Conservation (phyloP, 2,113 vertebrate genomes). For the Pseudolaguvia tuberculata region DNA sequence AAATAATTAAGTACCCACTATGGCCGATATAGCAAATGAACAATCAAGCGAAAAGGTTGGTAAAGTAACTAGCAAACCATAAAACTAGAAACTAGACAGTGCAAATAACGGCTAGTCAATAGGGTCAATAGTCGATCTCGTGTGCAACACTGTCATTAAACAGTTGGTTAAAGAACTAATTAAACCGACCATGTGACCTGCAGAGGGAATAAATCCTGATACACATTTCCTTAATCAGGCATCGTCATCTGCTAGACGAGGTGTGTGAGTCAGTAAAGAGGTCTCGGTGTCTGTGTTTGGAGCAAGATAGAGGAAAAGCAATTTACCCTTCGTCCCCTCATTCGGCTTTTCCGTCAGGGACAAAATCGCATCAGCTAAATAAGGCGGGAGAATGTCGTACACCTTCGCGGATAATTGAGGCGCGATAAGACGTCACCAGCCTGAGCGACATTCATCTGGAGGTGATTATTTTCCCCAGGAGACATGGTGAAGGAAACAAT, state of each 20-base stretch:
- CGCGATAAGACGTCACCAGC: conserved; percentile 59
- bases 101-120: no score
- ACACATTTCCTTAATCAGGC: conserved; percentile 43
- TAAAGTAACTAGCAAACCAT: no score
- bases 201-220: conserved; percentile 41
- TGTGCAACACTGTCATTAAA: background rate
- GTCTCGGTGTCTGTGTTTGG: conserved; percentile 57
- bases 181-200: conserved; percentile 26
- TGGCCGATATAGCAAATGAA: no score
- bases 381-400: conserved; percentile 70
- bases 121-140: no score
- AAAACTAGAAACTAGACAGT: no score
- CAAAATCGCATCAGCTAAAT: conserved; percentile 69
- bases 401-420: conserved; percentile 65
- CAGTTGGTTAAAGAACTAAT: conserved; percentile 17
- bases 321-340: conserved; percentile 61
- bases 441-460: conserved; percentile 47
- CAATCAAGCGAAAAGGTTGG: no score
- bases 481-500: background rate
- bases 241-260: conserved; percentile 26
- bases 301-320: conserved; percentile 67
- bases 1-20: no score
- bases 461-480: conserved; percentile 5
- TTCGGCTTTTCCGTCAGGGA: conserved; percentile 50
- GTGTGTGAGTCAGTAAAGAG: background rate